Evolutionary conservation across 2,113 vertebrate genomes (phyloP).

Genomic region (Mus spicilegus): DNA sequence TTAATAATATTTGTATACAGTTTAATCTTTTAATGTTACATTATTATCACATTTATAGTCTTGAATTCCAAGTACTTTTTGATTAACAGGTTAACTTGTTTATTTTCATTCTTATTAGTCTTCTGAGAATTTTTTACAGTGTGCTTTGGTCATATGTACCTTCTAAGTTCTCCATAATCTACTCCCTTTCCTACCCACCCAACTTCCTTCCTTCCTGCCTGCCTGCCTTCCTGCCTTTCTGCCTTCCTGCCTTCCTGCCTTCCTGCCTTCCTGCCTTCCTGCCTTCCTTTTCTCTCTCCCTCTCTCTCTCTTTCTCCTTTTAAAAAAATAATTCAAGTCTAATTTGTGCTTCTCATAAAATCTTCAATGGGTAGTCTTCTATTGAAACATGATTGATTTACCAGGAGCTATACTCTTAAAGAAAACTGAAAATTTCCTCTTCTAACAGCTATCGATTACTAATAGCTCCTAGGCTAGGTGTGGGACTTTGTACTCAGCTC

Average conservation of each 20-base stretch:
- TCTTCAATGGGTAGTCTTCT: background rate
- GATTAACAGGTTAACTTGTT: background rate
- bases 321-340: background rate
- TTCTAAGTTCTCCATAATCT: background rate
- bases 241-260: too few species aligned
- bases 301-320: background rate
- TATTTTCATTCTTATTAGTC: background rate
- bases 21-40: background rate
- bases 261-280: background rate
- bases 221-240: fast-evolving
- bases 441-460: background rate
- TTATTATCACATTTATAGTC: background rate
- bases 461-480: background rate
- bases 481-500: background rate
- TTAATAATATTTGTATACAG: background rate
- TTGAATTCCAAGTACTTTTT: background rate
- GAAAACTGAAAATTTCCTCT: background rate
- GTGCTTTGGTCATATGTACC: background rate
- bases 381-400: background rate
- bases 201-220: too few species aligned
- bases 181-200: background rate
- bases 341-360: background rate
- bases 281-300: too few species aligned
- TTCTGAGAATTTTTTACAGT: background rate
- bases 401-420: background rate